Conservation (phyloP, 2,797 vertebrate species). For the Epinephelus malabaricus region DNA sequence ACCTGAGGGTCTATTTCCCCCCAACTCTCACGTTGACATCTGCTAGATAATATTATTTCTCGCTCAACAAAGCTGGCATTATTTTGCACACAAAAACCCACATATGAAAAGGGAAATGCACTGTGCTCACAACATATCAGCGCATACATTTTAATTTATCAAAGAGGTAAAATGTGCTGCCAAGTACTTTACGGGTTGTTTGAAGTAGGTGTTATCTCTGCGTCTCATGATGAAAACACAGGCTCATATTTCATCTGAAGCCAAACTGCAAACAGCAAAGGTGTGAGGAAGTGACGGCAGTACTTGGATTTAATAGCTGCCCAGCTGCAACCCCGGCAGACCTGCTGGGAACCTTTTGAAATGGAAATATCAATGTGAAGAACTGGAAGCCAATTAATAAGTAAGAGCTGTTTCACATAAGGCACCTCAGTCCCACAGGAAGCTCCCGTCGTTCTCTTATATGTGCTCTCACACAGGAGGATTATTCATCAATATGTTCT, state of each 20-base stretch:
- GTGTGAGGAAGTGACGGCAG: background rate
- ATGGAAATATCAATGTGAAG: conserved; percentile 41
- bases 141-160: background rate
- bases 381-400: conserved; percentile 34
- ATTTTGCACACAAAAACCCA: background rate
- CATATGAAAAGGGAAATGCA: background rate
- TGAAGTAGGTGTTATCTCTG: background rate
- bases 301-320: conserved; percentile 2
- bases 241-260: background rate
- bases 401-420: conserved; percentile 3
- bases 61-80: background rate
- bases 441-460: background rate
- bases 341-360: conserved; percentile 39
- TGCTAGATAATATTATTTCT: background rate
- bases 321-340: conserved; percentile 1
- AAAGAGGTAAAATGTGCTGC: background rate
- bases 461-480: background rate
- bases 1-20: background rate
- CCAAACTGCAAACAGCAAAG: background rate
- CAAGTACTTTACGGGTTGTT: conserved; percentile 1
- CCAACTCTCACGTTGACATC: background rate
- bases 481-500: conserved; percentile 10
- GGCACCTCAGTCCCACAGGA: background rate
- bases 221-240: background rate
- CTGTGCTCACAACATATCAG: background rate